Evolutionary conservation across 2,888 invertebrate species (phyloP).

Genomic region (Acronicta alni): DNA sequence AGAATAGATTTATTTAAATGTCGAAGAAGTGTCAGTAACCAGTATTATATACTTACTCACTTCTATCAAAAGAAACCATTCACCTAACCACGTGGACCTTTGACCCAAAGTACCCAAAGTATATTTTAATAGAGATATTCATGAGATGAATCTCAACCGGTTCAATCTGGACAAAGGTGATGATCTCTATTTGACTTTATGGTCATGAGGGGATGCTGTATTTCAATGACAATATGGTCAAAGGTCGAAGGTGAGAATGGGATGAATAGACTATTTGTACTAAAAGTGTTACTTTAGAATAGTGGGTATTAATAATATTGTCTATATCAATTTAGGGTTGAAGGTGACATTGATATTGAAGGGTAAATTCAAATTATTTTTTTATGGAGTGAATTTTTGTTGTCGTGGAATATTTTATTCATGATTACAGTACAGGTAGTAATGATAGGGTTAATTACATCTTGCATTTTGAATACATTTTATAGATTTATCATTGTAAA

Average conservation of each 20-base stretch:
- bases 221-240: constrained; percentile 6
- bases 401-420: too few relatives aligned
- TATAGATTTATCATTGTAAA: too few relatives aligned
- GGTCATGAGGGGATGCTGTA: constrained; percentile 47
- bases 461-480: too few relatives aligned
- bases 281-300: constrained; percentile 1
- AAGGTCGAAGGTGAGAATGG: constrained; percentile 26
- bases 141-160: constrained; percentile 52
- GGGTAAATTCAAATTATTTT: background rate
- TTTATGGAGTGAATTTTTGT: constrained; percentile 12
- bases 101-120: constrained; percentile 18
- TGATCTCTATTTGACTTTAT: constrained; percentile 21
- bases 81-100: background rate
- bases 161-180: constrained; percentile 33
- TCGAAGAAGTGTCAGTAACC: too few relatives aligned
- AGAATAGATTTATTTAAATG: too few relatives aligned
- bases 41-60: too few relatives aligned
- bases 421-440: too few relatives aligned
- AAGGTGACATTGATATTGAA: constrained; percentile 36
- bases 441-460: too few relatives aligned
- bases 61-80: constrained; percentile 1
- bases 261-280: constrained; percentile 22
- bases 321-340: constrained; percentile 17
- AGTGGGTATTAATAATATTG: background rate
- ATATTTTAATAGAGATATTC: constrained; percentile 23